These are phyloP conservation scores for Characodon lateralis DNA, from an alignment of 2,797 vertebrate species.

Conservation along the genomic window DNA sequence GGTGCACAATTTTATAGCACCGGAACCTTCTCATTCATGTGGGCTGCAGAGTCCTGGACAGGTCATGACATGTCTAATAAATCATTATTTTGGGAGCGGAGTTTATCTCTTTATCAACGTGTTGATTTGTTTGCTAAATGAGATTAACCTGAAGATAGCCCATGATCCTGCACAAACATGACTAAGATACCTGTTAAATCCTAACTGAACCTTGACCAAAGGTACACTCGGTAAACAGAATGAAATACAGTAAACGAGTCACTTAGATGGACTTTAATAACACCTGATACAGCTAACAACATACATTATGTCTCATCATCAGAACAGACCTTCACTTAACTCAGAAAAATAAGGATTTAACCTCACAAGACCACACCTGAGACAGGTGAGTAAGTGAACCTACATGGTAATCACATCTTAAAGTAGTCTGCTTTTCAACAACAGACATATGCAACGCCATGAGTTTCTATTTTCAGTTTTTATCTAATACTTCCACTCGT, in stretches of 20 bases:
- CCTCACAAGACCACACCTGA: too few species aligned
- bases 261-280: not conserved
- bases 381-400: not conserved
- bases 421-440: not conserved
- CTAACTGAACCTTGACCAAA: not conserved
- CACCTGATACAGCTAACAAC: not conserved
- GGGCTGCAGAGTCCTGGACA: constrained; percentile 8
- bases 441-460: not conserved
- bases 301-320: not conserved
- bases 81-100: not conserved
- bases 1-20: constrained; percentile 30
- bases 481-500: not conserved
- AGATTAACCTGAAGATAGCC: constrained; percentile 35
- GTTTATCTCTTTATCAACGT: constrained; percentile 14
- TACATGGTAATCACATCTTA: not conserved
- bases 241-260: not conserved
- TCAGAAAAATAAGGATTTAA: not conserved
- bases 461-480: not conserved
- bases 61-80: constrained; percentile 46
- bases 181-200: not conserved
- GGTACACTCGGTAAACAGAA: not conserved
- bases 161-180: not conserved
- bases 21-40: not conserved
- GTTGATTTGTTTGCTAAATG: constrained; percentile 21
- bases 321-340: not conserved